phyloP scores from a whole-genome alignment of 2,797 vertebrate species.

The Protosalanx chinensis region DNA sequence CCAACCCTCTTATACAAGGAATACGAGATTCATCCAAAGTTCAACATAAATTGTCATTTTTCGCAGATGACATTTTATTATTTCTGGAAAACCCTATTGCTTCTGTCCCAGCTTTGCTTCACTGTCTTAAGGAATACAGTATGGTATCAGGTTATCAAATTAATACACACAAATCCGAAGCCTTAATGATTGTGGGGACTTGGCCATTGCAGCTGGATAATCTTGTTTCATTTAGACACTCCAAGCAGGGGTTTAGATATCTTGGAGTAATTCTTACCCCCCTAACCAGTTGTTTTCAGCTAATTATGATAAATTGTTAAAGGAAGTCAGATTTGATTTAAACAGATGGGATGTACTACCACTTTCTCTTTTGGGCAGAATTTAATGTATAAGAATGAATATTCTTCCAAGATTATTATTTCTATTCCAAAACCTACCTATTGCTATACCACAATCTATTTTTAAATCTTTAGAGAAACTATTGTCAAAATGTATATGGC shows the following conservation, averaged over 20 bases:
- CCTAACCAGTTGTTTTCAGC: slow-evolving; percentile 8
- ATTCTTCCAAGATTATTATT: too few species aligned
- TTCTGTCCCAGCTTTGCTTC: slow-evolving; percentile 19
- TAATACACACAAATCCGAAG: slow-evolving; percentile 16
- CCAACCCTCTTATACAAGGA: slow-evolving; percentile 20
- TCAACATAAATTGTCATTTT: slow-evolving; percentile 21
- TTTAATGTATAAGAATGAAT: too few species aligned
- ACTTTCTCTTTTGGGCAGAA: not conserved
- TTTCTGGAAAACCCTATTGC: slow-evolving; percentile 16
- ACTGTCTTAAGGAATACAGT: slow-evolving; percentile 16
- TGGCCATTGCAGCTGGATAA: slow-evolving; percentile 8
- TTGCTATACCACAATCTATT: too few species aligned
- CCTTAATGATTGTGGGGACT: slow-evolving; percentile 16
- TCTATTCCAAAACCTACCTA: too few species aligned
- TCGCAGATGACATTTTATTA: slow-evolving; percentile 14
- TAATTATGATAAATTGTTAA: slow-evolving; percentile 9
- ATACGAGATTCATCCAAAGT: slow-evolving; percentile 16
- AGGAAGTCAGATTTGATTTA: not conserved
- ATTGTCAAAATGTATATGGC: slow-evolving; percentile 14
- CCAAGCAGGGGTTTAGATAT: slow-evolving; percentile 24
- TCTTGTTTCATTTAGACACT: slow-evolving; percentile 9
- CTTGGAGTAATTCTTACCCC: slow-evolving; percentile 8
- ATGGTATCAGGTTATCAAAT: slow-evolving; percentile 15
- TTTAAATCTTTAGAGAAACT: not conserved
- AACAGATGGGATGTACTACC: slow-evolving; percentile 19